These are phyloP conservation scores for Pseudomyrmex cubaensis DNA, from an alignment of 1,140 invertebrate genomes.

Conservation along the genomic window DNA sequence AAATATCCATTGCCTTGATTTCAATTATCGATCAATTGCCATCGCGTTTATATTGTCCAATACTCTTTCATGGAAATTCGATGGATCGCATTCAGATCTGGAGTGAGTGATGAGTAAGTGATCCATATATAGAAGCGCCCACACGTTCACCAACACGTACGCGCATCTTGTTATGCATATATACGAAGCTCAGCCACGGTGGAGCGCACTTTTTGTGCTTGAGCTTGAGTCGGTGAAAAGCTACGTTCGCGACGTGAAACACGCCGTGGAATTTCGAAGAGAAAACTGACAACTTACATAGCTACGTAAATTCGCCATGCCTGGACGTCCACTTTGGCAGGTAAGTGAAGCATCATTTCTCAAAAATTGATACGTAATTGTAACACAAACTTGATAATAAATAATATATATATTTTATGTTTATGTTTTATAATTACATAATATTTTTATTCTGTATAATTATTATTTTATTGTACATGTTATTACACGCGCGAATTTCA, in stretches of 20 bases:
- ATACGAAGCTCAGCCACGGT: slow-evolving; percentile 76
- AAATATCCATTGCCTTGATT: background rate
- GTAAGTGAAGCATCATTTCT: slow-evolving; percentile 68
- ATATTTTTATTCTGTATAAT: too few species aligned
- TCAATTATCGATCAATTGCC: background rate
- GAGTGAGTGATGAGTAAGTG: slow-evolving; percentile 78
- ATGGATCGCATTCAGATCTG: slow-evolving; percentile 3
- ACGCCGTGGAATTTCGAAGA: slow-evolving; percentile 47
- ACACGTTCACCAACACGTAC: slow-evolving; percentile 76
- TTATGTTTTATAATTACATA: background rate
- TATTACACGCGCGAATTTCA: too few species aligned
- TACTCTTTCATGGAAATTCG: background rate
- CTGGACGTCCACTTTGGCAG: slow-evolving; percentile 83
- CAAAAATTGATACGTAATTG: background rate
- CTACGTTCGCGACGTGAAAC: slow-evolving; percentile 35
- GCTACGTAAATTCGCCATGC: slow-evolving; percentile 72
- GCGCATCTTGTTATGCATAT: slow-evolving; percentile 80
- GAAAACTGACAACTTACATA: slow-evolving; percentile 22
- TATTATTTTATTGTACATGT: too few species aligned
- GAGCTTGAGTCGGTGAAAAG: slow-evolving; percentile 71
- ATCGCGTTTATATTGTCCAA: background rate
- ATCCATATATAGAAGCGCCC: slow-evolving; percentile 81
- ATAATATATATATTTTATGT: background rate
- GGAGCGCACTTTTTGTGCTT: slow-evolving; percentile 81
- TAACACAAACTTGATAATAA: too few species aligned